phyloP scores from a whole-genome alignment of 2,113 vertebrate species.

The Galeopterus variegatus region DNA sequence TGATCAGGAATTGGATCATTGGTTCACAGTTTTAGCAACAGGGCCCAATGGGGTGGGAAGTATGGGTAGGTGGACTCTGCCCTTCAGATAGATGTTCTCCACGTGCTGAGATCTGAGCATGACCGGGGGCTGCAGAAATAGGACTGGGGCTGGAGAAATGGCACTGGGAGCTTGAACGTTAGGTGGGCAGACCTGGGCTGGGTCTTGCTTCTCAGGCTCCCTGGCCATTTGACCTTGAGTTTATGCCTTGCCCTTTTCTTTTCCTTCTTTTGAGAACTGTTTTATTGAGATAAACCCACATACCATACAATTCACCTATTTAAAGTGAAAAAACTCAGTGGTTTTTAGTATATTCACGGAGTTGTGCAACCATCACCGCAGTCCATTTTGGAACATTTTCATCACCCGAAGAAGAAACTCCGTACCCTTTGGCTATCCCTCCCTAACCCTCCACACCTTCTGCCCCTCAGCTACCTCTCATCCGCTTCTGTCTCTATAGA shows the following conservation, averaged over 20 bases:
- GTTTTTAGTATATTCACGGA: neutral
- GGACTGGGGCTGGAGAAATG: neutral
- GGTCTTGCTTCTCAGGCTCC: accelerated
- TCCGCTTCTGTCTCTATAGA: neutral
- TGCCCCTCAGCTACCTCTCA: neutral
- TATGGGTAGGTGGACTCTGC: neutral
- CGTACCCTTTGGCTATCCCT: accelerated
- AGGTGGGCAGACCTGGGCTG: neutral
- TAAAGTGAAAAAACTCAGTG: neutral
- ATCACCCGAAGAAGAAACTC: neutral
- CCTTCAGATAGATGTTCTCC: accelerated
- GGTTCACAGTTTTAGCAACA: neutral
- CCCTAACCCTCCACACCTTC: accelerated
- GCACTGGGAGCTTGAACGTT: accelerated
- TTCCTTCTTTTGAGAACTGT: neutral
- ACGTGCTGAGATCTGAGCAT: neutral
- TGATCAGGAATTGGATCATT: accelerated
- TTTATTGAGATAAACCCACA: neutral
- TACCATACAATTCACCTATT: accelerated
- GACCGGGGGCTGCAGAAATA: neutral
- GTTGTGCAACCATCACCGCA: accelerated
- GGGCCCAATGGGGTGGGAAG: no score
- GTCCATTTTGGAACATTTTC: neutral
- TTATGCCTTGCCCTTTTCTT: neutral
- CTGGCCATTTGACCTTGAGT: neutral